Evolutionary conservation across 2,888 invertebrate species (phyloP).

Genomic region (Pseudococcus jackbeardsleyi): DNA sequence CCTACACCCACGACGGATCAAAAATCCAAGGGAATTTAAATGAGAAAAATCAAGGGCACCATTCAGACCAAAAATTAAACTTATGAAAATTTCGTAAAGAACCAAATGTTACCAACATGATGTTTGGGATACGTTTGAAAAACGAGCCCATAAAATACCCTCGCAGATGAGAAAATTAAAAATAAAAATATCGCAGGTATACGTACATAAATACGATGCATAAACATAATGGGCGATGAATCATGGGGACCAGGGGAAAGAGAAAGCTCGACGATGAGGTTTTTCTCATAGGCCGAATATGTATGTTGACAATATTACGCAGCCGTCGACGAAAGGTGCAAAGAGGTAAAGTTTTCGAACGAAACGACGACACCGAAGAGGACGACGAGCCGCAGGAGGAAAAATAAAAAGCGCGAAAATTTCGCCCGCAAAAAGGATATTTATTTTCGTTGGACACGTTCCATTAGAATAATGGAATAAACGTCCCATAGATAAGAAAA

Average conservation of each 20-base stretch:
- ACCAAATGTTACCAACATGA: background rate
- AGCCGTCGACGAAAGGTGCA: slow-evolving; percentile 28
- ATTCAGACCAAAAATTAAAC: background rate
- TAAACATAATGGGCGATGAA: background rate
- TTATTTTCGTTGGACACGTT: slow-evolving; percentile 65
- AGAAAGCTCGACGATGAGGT: background rate
- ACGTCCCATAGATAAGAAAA: slow-evolving; percentile 64
- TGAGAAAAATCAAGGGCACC: too few species aligned
- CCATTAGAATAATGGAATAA: slow-evolving; percentile 65
- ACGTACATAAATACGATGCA: slow-evolving; percentile 21
- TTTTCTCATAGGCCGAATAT: background rate
- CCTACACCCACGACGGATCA: background rate
- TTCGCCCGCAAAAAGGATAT: slow-evolving; percentile 61
- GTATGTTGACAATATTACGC: slow-evolving; percentile 13
- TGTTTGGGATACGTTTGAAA: background rate
- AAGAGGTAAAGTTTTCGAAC: background rate
- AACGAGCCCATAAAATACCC: too few species aligned
- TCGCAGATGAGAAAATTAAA: slow-evolving; percentile 8
- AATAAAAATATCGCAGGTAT: background rate
- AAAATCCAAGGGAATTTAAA: too few species aligned
- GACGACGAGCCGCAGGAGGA: background rate
- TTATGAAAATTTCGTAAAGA: background rate
- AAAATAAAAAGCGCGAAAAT: slow-evolving; percentile 42
- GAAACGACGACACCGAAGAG: slow-evolving; percentile 15
- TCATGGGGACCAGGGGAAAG: background rate